Percentiles rank a stretch among this genome's conserved stretches.
Evolutionary conservation across 2,888 invertebrate genomes (phyloP).

Genomic region (Drosophila meridionalis): DNA sequence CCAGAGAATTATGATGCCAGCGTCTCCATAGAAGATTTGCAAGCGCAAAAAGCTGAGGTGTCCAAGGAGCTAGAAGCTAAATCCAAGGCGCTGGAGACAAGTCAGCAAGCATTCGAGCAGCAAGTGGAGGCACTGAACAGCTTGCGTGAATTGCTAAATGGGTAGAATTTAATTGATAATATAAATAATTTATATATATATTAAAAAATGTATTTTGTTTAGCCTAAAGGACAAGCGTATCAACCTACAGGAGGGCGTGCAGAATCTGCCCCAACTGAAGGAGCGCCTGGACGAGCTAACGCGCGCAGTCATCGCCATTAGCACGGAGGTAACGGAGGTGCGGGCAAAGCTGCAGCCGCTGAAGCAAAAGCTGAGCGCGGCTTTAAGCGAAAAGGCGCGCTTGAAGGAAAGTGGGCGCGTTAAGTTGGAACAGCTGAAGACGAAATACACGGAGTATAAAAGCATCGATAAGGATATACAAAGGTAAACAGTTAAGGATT

Average conservation of each 20-base stretch:
- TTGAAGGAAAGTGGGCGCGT: constrained; percentile 74
- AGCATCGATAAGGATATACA: constrained; percentile 82
- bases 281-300: constrained; percentile 73
- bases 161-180: constrained; percentile 50
- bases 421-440: constrained; percentile 66
- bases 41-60: constrained; percentile 86
- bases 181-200: background rate
- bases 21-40: constrained; percentile 83
- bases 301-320: constrained; percentile 75
- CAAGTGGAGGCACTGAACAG: constrained; percentile 81
- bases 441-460: constrained; percentile 71
- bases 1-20: constrained; percentile 82
- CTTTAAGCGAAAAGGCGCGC: constrained; percentile 84
- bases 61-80: constrained; percentile 85
- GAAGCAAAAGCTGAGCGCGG: constrained; percentile 67
- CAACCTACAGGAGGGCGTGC: constrained; percentile 88
- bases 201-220: background rate
- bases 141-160: constrained; percentile 82
- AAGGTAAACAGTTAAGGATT: constrained; percentile 57
- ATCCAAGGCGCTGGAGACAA: constrained; percentile 85
- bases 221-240: constrained; percentile 89
- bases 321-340: constrained; percentile 82
- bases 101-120: constrained; percentile 85
- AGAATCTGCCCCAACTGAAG: constrained; percentile 84
- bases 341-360: constrained; percentile 85